Evolutionary conservation across 1,140 invertebrate genomes (phyloP).

Genomic region (Aphidius gifuensis): DNA sequence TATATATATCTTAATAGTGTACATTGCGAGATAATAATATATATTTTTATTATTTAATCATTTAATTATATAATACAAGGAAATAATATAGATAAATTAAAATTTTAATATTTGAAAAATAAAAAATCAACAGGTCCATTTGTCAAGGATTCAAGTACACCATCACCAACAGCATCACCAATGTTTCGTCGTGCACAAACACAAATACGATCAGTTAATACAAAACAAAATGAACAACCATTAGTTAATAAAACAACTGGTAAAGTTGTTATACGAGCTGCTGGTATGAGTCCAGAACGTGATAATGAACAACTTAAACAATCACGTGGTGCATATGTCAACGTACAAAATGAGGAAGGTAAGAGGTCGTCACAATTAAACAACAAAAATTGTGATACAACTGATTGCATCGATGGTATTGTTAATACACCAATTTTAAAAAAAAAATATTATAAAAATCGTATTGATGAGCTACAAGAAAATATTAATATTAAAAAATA

Average conservation of each 20-base stretch:
- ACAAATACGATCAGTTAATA: conserved; percentile 47
- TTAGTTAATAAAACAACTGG: conserved; percentile 50
- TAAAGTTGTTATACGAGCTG: conserved; percentile 65
- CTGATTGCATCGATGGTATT: conserved; percentile 34
- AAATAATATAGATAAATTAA: too few species aligned
- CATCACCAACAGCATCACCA: conserved; percentile 39
- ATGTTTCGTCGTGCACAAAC: conserved; percentile 46
- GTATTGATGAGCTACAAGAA: conserved; percentile 13
- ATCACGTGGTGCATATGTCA: conserved; percentile 66
- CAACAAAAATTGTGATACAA: conserved; percentile 36
- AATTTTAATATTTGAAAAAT: too few species aligned
- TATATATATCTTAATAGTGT: too few species aligned
- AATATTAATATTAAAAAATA: conserved; percentile 25
- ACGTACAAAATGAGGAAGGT: conserved; percentile 66
- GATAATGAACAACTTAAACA: conserved; percentile 33
- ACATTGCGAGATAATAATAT: too few species aligned
- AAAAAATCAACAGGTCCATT: conserved; percentile 41
- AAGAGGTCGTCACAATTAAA: conserved; percentile 57
- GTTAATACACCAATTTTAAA: background rate
- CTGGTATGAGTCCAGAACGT: conserved; percentile 57
- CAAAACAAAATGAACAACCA: background rate
- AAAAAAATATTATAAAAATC: conserved; percentile 6
- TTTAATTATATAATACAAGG: too few species aligned
- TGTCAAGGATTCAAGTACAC: conserved; percentile 48
- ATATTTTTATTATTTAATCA: too few species aligned